Conservation (phyloP, 1,140 invertebrate genomes). For the Leptinotarsa lineolata region DNA sequence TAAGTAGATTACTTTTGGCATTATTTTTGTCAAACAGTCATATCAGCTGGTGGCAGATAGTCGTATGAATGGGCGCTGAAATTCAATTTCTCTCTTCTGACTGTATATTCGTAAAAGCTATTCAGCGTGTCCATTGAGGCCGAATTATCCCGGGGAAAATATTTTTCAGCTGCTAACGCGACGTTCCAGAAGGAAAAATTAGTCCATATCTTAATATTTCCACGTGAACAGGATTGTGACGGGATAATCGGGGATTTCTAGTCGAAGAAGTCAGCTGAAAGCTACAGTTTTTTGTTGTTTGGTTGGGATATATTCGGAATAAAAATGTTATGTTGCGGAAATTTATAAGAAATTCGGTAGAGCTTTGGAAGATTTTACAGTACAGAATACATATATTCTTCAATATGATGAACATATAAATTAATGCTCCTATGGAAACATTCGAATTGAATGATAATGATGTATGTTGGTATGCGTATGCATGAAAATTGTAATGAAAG, state of each 20-base stretch:
- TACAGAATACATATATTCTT: too few relatives aligned
- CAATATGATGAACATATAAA: too few relatives aligned
- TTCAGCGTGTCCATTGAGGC: neutral
- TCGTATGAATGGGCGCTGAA: neutral
- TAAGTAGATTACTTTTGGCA: constrained; percentile 1
- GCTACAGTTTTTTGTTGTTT: neutral
- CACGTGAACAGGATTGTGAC: neutral
- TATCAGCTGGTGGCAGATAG: constrained; percentile 2
- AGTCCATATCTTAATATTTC: constrained; percentile 4
- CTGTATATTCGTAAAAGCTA: neutral
- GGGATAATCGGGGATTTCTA: neutral
- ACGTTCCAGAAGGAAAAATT: neutral
- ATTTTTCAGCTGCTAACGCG: neutral
- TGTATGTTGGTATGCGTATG: too few relatives aligned
- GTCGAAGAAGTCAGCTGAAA: neutral
- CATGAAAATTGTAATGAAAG: too few relatives aligned
- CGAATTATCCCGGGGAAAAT: neutral
- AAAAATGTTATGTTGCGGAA: too few relatives aligned
- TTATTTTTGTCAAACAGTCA: constrained; percentile 1
- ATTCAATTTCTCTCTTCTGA: neutral
- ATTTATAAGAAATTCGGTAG: too few relatives aligned
- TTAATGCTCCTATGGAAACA: too few relatives aligned
- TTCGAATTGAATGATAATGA: too few relatives aligned
- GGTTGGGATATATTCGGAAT: too few relatives aligned
- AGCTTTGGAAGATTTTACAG: too few relatives aligned